Percentiles rank a stretch among this genome's conserved stretches.
phyloP scores from a whole-genome alignment of 2,888 invertebrate species.

The Anthrax anthrax region DNA sequence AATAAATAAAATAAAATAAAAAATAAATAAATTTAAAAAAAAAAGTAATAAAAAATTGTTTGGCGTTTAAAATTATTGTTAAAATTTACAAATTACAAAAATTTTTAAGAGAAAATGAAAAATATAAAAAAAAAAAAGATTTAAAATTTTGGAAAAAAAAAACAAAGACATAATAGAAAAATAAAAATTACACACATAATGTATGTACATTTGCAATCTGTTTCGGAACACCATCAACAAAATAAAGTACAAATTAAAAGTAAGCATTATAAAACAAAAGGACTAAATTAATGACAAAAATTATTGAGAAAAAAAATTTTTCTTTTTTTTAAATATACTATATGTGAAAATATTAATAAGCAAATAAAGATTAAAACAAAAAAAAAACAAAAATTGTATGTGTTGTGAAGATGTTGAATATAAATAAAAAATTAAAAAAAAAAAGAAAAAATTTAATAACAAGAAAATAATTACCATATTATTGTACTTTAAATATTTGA shows the following conservation, averaged over 20 bases:
- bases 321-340: not conserved
- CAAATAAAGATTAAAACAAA: not conserved
- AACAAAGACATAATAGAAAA: constrained; percentile 3
- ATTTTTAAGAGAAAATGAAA: not conserved
- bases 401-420: no score
- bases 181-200: constrained; percentile 1
- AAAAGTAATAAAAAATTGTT: no score
- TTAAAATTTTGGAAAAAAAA: constrained; percentile 1
- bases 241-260: constrained; percentile 11
- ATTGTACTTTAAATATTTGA: not conserved
- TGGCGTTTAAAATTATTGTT: no score
- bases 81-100: not conserved
- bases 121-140: no score
- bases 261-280: constrained; percentile 1
- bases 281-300: not conserved
- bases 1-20: no score
- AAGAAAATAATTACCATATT: not conserved
- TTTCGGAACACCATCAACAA: constrained; percentile 11
- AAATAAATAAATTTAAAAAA: not conserved
- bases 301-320: no score
- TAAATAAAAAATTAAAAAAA: not conserved
- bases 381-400: not conserved
- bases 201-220: constrained; percentile 6
- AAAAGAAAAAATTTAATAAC: constrained; percentile 4
- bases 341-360: not conserved